Evolutionary conservation across 2,113 vertebrate species (phyloP).

Genomic region (Diadophis punctatus): DNA sequence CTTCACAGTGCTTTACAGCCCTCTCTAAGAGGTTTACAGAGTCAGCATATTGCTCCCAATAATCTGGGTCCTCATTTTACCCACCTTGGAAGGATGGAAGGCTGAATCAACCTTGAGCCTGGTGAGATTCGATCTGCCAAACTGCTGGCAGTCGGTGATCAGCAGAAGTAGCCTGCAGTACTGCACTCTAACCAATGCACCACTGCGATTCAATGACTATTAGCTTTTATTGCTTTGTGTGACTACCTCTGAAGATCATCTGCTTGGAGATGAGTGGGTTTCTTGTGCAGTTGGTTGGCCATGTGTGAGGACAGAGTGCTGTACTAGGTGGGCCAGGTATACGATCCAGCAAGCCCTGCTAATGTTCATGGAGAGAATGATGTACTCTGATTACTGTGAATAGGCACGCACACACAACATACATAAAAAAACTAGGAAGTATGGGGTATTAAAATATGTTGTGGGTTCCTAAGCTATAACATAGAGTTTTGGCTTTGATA

Average conservation of each 20-base stretch:
- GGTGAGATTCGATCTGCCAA: no score
- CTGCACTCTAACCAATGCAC: no score
- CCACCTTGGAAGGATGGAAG: no score
- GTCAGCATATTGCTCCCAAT: no score
- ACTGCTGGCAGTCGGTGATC: no score
- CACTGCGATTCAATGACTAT: background rate
- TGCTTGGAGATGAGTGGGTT: background rate
- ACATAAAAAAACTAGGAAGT: background rate
- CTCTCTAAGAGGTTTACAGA: no score
- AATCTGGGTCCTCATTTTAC: no score
- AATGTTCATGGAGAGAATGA: background rate
- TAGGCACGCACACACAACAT: background rate
- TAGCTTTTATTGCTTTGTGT: background rate
- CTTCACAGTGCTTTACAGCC: no score
- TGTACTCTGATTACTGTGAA: background rate
- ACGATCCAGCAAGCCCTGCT: background rate
- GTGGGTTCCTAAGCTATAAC: background rate
- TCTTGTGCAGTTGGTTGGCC: background rate
- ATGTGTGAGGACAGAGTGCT: background rate
- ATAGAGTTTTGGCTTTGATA: background rate
- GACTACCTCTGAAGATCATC: background rate
- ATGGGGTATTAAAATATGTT: background rate
- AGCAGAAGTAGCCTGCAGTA: no score
- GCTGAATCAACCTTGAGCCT: no score
- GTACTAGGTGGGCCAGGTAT: background rate